Evolutionary conservation across 30 jellyfish, hydroid and myxozoan genomes (phyloP).

Genomic region (Hydractinia symbiolongicarpus): DNA sequence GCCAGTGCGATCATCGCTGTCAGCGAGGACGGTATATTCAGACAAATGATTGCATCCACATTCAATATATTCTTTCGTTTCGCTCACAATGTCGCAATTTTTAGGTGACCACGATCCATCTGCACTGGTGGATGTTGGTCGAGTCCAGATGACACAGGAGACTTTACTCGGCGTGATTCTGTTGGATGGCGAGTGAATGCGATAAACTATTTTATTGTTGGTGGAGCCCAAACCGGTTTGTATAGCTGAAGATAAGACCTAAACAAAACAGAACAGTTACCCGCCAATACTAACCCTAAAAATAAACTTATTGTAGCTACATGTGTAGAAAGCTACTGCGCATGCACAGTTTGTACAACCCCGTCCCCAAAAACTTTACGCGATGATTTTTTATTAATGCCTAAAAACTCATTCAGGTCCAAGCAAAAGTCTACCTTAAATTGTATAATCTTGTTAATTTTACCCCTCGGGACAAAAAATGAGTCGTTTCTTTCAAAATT

Average conservation of each 20-base stretch:
- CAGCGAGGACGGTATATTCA: constrained; percentile 84
- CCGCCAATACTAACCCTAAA: background rate
- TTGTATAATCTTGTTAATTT: no score
- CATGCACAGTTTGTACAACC: no score
- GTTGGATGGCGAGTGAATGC: constrained; percentile 53
- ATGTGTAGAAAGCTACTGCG: no score
- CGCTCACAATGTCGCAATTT: constrained; percentile 58
- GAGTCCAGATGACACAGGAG: constrained; percentile 86
- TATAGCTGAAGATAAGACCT: constrained; percentile 27
- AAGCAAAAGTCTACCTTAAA: no score
- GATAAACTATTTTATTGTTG: constrained; percentile 59
- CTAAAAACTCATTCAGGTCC: no score
- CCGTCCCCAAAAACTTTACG: no score
- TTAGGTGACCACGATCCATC: constrained; percentile 60
- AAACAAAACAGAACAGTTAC: background rate
- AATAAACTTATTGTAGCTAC: background rate
- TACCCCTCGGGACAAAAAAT: no score
- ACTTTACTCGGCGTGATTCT: constrained; percentile 60
- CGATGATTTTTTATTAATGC: no score
- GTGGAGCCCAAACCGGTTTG: constrained; percentile 35
- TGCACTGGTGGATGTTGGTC: constrained; percentile 36
- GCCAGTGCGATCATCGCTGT: constrained; percentile 91
- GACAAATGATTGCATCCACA: constrained; percentile 91
- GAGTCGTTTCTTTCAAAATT: background rate
- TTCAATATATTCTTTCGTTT: constrained; percentile 67